Evolutionary conservation across 2,888 invertebrate species (phyloP), one percentile per base, ranked within the genome.

Genomic region (Eurytoma adleriae): DNA sequence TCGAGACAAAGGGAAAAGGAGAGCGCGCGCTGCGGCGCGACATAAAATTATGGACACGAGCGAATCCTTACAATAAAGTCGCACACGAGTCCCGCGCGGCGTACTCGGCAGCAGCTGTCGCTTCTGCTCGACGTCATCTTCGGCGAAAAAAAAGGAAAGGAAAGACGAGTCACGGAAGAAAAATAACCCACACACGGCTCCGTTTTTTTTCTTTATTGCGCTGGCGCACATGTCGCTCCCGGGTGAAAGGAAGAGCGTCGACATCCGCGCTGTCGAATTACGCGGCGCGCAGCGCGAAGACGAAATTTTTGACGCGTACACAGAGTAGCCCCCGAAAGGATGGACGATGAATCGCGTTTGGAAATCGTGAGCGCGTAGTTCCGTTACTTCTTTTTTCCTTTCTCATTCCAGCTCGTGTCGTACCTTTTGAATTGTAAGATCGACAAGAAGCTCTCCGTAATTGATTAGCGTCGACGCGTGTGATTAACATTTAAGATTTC

Each of bases 1-100:
- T 66, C 20, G n/a, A 67, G 14, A 69, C 50, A 61, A 54, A 70
- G 56, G 16, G 54, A 13, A 48, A 75, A 75, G 10, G 67, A 67
- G 76, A 76, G 27, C 62, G 20, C 24, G 40, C n/a, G 10, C 57
- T 5, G n/a, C 2, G 20, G n/a, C 27, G n/a, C 70, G 54, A 48
- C 40, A 64, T 64, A 40, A 77, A 76, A 50, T 67, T 70, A 24
- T 67, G 20, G n/a, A 57, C 4, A 57, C 14, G 10, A 12, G 27
- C 13, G 77, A 77, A 77, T 77, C 77, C 78, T 72, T 78, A 72
- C 54, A 78, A 67, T 67, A 72, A 72, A 72, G 20, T 54, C 66
- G 71, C 14, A 16, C 50, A 48, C 59, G 67, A 67, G 50, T 59
- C 56, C 27, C 67, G 48, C 27, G 18, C 40, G 50, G 69, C 16